Evolutionary conservation across 1,140 invertebrate species (phyloP), one percentile per base, ranked within the genome.

Genomic region (Scaptomyza graminum): DNA sequence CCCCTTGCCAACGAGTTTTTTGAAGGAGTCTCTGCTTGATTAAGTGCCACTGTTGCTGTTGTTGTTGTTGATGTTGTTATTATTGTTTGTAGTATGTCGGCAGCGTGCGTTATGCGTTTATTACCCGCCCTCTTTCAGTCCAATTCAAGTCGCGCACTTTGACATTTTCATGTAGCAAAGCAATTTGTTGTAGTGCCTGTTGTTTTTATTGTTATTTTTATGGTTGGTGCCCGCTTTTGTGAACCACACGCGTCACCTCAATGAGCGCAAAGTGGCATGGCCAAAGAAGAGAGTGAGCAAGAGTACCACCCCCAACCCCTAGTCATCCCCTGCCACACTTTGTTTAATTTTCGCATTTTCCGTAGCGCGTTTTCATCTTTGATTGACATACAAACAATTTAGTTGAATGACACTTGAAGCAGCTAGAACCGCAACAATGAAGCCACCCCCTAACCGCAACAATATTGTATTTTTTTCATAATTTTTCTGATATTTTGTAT

Each of bases 381-480:
- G 83, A 88, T 88, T 87, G 85, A 90, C 87, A 83, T 72, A 87
- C 87, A 90, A 90, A 90, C 87, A 90, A 90, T 90, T 90, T 90
- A 90, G 77, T 74, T 90, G 79, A 90, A 90, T 90, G 87, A 57
- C 79, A 90, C 87, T 90, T 70, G 68, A 87, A 75, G 70, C 79
- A 74, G 78, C 82, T 6, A 61, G 76, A 85, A 69, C 76, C 81
- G 81, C 81, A 84, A 80, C 81, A 85, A 79, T 80, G 51, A 66
- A 57, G 60, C 67, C 44, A 64, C 83, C 78, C 82, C 47, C 72
- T 37, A 60, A 63, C 65, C 71, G 44, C 59, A 82, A 75, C 47
- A 75, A 82, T 66, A 81, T 41, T 28, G 16, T 50, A 12, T 46
- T 46, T 39, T 13, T 79, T 87, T 85, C 80, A 52, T 44, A 5